phyloP scores from a whole-genome alignment of 2,797 vertebrate species.

The Hemitrygon akajei region DNA sequence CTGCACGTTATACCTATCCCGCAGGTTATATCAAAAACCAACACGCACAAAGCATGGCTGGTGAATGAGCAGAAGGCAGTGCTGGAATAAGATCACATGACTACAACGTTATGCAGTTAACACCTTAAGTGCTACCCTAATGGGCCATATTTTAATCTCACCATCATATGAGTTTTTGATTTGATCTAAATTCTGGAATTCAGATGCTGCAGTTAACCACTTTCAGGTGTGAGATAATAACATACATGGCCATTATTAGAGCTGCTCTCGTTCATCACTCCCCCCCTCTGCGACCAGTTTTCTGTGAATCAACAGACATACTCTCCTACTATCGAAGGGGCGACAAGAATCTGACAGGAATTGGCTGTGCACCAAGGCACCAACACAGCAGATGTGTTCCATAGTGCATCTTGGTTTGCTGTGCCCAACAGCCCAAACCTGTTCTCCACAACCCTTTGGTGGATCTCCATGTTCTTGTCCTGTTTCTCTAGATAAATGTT shows the following conservation, averaged over 20 bases:
- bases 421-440: neutral
- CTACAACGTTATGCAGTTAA: neutral
- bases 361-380: neutral
- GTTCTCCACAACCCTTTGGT: neutral
- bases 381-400: neutral
- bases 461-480: neutral
- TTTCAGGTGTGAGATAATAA: slow-evolving; percentile 6
- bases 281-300: neutral
- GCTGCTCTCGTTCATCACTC: slow-evolving; percentile 7
- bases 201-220: neutral
- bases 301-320: neutral
- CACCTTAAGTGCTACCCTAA: slow-evolving; percentile 27
- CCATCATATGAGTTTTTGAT: neutral
- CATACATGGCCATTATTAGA: slow-evolving; percentile 11
- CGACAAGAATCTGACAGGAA: slow-evolving; percentile 7
- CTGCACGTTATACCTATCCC: slow-evolving; percentile 23
- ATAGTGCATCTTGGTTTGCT: neutral
- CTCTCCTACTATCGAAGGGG: neutral
- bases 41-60: slow-evolving; percentile 8
- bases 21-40: slow-evolving; percentile 32
- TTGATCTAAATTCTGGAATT: neutral
- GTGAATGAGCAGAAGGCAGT: slow-evolving; percentile 36
- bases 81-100: slow-evolving; percentile 19
- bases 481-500: neutral
- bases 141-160: neutral